Conservation (phyloP, 2,888 invertebrate species). For the Andrena camellia region DNA sequence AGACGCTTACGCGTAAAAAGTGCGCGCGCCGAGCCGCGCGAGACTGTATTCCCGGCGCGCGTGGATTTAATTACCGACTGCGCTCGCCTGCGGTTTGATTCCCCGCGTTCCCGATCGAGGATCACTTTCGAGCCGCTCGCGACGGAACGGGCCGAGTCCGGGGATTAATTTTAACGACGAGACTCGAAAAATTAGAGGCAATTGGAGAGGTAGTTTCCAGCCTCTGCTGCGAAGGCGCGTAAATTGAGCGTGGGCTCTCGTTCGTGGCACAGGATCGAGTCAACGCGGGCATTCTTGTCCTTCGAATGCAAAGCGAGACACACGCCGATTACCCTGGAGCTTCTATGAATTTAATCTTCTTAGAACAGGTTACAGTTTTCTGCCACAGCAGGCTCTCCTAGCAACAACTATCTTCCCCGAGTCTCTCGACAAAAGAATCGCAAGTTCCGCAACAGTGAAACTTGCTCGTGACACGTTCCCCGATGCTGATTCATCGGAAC, state of each 20-base stretch:
- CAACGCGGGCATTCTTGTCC: not conserved
- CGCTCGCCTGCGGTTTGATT: slow-evolving; percentile 1
- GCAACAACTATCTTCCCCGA: not conserved
- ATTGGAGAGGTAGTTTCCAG: slow-evolving; percentile 48
- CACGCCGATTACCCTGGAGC: not conserved
- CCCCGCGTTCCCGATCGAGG: not conserved
- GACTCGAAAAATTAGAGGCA: slow-evolving; percentile 53
- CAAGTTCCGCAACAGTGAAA: slow-evolving; percentile 7
- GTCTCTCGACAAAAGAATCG: slow-evolving; percentile 2
- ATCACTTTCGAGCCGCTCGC: not conserved
- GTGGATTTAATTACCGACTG: slow-evolving; percentile 21
- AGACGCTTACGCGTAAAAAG: not conserved
- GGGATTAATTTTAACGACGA: slow-evolving; percentile 41
- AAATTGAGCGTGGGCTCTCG: slow-evolving; percentile 73
- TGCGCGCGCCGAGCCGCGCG: not conserved
- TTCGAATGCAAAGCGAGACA: not conserved
- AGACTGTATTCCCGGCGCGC: slow-evolving; percentile 2
- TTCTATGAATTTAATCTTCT: too few species aligned
- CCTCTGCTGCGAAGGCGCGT: slow-evolving; percentile 38
- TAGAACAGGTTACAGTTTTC: not conserved
- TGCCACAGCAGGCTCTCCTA: not conserved
- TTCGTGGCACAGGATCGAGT: slow-evolving; percentile 32
- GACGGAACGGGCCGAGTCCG: not conserved
- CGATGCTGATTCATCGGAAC: slow-evolving; percentile 21
- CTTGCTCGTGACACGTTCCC: slow-evolving; percentile 10